Conservation (phyloP, 2,113 vertebrate genomes). For the Calyptommatus sinebrachiatus region DNA sequence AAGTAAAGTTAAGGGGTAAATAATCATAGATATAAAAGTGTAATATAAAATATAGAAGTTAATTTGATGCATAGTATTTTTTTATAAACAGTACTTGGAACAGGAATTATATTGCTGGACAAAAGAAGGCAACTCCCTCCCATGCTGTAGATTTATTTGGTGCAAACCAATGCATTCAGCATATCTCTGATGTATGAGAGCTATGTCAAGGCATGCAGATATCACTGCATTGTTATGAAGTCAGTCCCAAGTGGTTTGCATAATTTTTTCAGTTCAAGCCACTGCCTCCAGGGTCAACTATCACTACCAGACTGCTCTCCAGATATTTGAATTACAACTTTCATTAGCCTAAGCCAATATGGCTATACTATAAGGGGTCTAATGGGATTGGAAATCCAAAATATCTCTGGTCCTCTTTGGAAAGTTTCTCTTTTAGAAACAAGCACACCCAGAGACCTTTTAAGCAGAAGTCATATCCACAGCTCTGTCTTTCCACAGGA, state of each 20-base stretch:
- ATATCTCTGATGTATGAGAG: background rate
- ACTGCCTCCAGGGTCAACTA: background rate
- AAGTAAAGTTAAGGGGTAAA: background rate
- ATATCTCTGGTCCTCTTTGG: background rate
- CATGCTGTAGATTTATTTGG: background rate
- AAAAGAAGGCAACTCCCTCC: background rate
- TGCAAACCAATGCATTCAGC: background rate
- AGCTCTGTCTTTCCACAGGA: conserved; percentile 31
- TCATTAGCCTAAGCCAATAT: background rate
- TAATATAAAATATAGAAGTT: background rate
- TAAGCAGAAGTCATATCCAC: conserved; percentile 33
- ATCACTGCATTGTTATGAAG: background rate
- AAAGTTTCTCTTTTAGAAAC: background rate
- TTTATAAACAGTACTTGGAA: background rate
- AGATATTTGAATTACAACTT: background rate
- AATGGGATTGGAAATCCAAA: background rate
- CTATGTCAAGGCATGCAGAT: background rate
- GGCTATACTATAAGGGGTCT: background rate
- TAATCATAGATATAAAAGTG: background rate
- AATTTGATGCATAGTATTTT: background rate
- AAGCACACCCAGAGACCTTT: background rate
- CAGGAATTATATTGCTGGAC: background rate
- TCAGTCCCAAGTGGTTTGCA: background rate
- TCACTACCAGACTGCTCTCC: background rate
- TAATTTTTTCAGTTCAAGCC: background rate